These are phyloP conservation scores for Streptopelia turtur DNA, from an alignment of 2,797 vertebrate genomes.

Conservation along the genomic window DNA sequence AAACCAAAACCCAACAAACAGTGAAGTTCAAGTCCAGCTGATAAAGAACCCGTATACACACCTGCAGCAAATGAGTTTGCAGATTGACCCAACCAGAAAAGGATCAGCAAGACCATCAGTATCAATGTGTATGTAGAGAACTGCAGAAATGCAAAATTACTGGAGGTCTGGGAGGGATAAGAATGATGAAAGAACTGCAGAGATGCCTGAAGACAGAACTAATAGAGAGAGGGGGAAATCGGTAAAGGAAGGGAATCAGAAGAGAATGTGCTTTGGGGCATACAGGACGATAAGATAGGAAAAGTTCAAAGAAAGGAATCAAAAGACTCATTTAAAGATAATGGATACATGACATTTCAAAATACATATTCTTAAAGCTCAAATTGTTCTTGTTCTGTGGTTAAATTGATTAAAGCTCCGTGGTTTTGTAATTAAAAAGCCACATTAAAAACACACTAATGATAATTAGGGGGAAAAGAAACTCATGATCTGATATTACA, in stretches of 20 bases:
- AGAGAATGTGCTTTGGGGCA: background rate
- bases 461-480: background rate
- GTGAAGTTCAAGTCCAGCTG: background rate
- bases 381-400: background rate
- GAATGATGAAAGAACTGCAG: background rate
- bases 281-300: background rate
- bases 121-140: background rate
- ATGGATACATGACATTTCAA: background rate
- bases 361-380: background rate
- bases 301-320: constrained; percentile 50
- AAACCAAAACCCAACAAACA: background rate
- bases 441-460: background rate
- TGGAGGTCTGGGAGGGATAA: background rate
- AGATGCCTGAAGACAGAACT: constrained; percentile 20
- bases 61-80: background rate
- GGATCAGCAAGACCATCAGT: background rate
- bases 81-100: background rate
- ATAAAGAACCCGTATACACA: background rate
- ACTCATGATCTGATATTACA: background rate
- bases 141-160: background rate
- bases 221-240: background rate
- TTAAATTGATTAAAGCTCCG: constrained; percentile 9
- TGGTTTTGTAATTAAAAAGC: constrained; percentile 15
- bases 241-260: background rate
- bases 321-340: constrained; percentile 30